Evolutionary conservation across 2,113 vertebrate genomes (phyloP).

Genomic region (Hyperopisus bebe): DNA sequence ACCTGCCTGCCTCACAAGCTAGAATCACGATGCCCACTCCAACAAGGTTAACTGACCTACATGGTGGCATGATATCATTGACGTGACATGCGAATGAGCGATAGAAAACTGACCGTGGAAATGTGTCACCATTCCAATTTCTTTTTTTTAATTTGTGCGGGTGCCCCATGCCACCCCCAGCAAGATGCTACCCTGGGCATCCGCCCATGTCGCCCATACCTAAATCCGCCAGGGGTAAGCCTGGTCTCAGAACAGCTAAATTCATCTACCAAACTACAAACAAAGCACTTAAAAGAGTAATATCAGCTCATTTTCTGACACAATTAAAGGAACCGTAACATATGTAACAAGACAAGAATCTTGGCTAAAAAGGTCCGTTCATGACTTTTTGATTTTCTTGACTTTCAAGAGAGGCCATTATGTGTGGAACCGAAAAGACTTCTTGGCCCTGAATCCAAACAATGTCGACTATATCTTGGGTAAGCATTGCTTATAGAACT

Average conservation of each 20-base stretch:
- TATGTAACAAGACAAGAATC: background rate
- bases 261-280: background rate
- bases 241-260: background rate
- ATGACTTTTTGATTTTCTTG: background rate
- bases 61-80: background rate
- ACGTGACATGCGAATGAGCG: background rate
- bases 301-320: background rate
- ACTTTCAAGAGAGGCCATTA: slow-evolving; percentile 69
- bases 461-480: slow-evolving; percentile 78
- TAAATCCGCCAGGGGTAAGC: background rate
- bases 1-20: too few species aligned
- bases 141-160: background rate
- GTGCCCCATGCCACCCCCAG: background rate
- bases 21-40: too few species aligned
- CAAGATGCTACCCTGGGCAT: background rate
- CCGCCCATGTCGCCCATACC: background rate
- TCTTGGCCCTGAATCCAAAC: slow-evolving; percentile 68
- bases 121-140: background rate
- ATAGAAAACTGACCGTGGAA: background rate
- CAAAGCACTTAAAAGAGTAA: background rate
- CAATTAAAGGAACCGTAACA: background rate
- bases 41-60: background rate
- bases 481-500: slow-evolving; percentile 55
- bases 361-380: background rate
- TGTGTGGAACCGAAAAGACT: slow-evolving; percentile 77